These are phyloP conservation scores for Puntigrus tetrazona DNA, from an alignment of 2,113 vertebrate species.

Conservation along the genomic window DNA sequence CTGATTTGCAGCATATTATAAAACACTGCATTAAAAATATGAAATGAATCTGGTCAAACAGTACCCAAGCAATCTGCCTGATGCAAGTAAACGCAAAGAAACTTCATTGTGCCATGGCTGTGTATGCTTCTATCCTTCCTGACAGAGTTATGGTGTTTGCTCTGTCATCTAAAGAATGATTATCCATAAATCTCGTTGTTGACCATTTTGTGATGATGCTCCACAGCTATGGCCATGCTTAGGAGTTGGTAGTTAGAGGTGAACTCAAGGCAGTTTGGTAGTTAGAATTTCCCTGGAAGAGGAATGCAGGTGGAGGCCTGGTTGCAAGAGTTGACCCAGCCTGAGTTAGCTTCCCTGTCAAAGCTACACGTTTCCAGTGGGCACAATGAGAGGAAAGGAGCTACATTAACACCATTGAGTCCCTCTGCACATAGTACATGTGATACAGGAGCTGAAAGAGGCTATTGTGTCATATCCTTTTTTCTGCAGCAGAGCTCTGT, in stretches of 20 bases:
- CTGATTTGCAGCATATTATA: background rate
- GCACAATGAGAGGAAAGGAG: constrained; percentile 79
- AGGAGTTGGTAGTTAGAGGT: background rate
- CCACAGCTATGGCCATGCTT: background rate
- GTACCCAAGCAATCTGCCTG: background rate
- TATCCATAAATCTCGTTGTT: background rate
- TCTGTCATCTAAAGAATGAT: constrained; percentile 6
- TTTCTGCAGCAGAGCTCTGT: constrained; percentile 48
- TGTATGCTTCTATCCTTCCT: background rate
- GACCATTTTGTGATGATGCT: background rate
- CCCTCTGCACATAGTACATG: constrained; percentile 62
- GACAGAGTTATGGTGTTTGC: background rate
- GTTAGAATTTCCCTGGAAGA: constrained; percentile 17
- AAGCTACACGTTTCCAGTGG: constrained; percentile 59
- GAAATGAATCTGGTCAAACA: background rate
- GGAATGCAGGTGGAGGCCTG: constrained; percentile 18
- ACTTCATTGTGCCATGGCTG: background rate
- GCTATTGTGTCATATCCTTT: constrained; percentile 65
- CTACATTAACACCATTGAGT: constrained; percentile 63
- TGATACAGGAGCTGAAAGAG: constrained; percentile 66
- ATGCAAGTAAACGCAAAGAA: background rate
- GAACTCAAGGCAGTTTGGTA: background rate
- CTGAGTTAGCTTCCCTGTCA: constrained; percentile 46
- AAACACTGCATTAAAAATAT: background rate
- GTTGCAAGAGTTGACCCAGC: constrained; percentile 15